phyloP scores from a whole-genome alignment of 2,797 vertebrate species.

The Sebastes ruberrimus region DNA sequence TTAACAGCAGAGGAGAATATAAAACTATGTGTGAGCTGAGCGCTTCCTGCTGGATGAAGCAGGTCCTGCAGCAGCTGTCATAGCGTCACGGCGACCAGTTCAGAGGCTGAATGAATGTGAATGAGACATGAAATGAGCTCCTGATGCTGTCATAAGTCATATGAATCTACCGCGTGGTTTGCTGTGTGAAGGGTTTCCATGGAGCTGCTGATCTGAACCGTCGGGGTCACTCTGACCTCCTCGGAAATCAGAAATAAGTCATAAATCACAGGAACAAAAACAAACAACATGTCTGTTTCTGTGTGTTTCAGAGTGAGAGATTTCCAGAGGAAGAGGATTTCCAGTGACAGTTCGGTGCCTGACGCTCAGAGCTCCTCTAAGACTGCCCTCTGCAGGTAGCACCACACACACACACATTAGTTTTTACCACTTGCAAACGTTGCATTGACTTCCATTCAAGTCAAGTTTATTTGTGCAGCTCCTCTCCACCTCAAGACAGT shows the following conservation, averaged over 20 bases:
- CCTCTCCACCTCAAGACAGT: neutral
- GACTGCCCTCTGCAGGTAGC: constrained; percentile 69
- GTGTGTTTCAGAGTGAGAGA: constrained; percentile 51
- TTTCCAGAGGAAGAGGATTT: constrained; percentile 62
- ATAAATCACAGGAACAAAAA: neutral
- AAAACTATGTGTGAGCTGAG: too few species aligned
- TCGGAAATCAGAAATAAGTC: too few species aligned
- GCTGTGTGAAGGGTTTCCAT: neutral
- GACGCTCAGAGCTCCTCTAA: constrained; percentile 53
- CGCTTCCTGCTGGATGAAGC: too few species aligned
- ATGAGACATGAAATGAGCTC: too few species aligned
- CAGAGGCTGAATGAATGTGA: too few species aligned
- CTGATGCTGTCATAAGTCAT: too few species aligned
- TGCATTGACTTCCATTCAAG: too few species aligned
- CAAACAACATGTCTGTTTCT: neutral
- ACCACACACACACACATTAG: neutral
- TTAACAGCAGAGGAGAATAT: too few species aligned
- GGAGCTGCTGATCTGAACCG: neutral
- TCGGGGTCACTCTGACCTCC: too few species aligned
- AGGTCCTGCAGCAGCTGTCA: too few species aligned
- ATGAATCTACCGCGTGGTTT: too few species aligned
- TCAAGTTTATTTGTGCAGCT: neutral
- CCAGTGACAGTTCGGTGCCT: constrained; percentile 57
- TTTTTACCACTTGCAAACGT: neutral
- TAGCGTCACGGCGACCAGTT: too few species aligned